Evolutionary conservation across 1,140 invertebrate species (phyloP), one percentile per base, ranked within the genome.

Genomic region (Heliconius hermathena): DNA sequence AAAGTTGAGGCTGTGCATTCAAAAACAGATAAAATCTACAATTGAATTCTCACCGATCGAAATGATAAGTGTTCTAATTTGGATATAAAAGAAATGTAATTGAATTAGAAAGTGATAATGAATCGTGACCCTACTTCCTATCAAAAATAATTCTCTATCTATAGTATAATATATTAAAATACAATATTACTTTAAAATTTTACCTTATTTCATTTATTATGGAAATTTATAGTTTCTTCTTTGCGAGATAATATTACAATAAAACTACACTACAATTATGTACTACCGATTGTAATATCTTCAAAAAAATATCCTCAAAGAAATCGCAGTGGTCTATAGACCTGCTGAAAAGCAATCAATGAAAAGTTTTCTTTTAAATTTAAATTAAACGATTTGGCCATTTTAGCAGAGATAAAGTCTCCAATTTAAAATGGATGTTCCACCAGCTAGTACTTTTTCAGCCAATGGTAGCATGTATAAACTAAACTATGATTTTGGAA

Each of bases 31-130:
- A 81, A 77, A 49, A 78, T 81, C 80, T 81, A 78, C 66, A 81
- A 81, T 77, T 75, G 76, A 75, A 60, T 81, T 81, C 73, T 75
- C 73, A 81, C 75, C 46, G 80, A 81, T 78, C 46, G 41, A 78
- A 81, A 78, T 26, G 76, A 81, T 78, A 78, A 29, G 46, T 72
- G 79, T 81, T 78, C 80, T 81, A 78, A 81, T 78, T 78, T 75
- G 49, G 80, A 74, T 77, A 81, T 81, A 78, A 81, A 78, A 81
- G 74, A 76, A 75, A 71, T 80, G 71, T 66, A 81, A 81, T 81
- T 77, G 80, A 81, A 81, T 81, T 81, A 81, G 80, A 81, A 81
- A 81, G 80, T 75, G 76, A 78, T 81, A 77, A 81, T 77, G 76
- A 78, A n/a, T 81, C 76, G 71, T 81, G 75, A 81, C 79, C 79